Conservation (phyloP, 2,113 vertebrate genomes). For the Gopherus evgoodei region DNA sequence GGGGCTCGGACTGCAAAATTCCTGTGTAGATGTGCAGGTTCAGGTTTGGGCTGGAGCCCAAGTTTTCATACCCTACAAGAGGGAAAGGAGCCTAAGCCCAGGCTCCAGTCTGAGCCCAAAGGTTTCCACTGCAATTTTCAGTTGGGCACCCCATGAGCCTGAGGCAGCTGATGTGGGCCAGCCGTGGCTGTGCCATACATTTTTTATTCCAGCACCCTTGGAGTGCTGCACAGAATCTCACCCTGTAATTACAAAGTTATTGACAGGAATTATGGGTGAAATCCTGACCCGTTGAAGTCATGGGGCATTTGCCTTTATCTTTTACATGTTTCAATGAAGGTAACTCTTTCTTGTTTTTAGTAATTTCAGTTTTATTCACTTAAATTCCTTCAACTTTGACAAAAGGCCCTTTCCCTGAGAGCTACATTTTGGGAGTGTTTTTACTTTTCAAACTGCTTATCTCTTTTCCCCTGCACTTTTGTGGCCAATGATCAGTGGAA, state of each 20-base stretch:
- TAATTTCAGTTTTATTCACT: not conserved
- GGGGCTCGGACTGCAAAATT: no score
- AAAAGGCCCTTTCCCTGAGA: not conserved
- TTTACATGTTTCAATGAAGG: not conserved
- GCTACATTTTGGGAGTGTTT: not conserved
- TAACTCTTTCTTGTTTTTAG: not conserved
- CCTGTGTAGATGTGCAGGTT: no score
- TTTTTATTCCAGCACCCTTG: not conserved
- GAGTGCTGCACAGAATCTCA: not conserved
- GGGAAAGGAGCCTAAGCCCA: no score
- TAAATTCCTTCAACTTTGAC: not conserved
- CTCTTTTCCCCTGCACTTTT: not conserved
- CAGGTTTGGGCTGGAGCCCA: no score
- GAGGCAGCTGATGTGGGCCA: no score
- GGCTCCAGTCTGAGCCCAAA: no score
- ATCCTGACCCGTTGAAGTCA: not conserved
- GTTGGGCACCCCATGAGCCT: no score
- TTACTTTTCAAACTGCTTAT: not conserved
- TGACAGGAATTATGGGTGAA: accelerated
- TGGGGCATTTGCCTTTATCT: not conserved
- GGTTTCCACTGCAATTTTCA: no score
- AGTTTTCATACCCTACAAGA: no score
- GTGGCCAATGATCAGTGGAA: not conserved
- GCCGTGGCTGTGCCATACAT: not conserved
- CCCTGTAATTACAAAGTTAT: not conserved